Conservation (phyloP, 2,797 vertebrate species). For the Halcyon leucocephala region DNA sequence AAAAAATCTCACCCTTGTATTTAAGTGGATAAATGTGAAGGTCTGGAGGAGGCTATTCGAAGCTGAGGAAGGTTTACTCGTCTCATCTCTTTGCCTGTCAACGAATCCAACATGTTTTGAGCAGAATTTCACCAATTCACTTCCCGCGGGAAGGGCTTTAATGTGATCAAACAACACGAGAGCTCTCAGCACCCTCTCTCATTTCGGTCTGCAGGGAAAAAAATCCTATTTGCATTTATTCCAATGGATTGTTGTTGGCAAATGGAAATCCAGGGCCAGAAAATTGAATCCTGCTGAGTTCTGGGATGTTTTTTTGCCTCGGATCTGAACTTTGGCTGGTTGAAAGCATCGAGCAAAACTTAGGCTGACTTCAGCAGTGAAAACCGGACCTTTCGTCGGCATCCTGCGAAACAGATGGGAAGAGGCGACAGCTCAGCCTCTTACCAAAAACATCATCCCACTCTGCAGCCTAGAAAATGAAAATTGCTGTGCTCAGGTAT, state of each 20-base stretch:
- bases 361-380: not conserved
- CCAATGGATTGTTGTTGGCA: not conserved
- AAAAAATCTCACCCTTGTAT: not conserved
- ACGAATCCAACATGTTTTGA: not conserved
- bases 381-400: not conserved
- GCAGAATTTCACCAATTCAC: not conserved
- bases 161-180: rapidly evolving
- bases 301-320: not conserved
- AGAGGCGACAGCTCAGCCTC: not conserved
- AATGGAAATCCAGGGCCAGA: not conserved
- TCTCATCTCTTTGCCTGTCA: not conserved
- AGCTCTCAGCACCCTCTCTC: not conserved
- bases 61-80: not conserved
- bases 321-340: not conserved
- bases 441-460: not conserved
- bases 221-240: not conserved
- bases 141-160: not conserved
- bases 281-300: not conserved
- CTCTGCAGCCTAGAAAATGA: not conserved
- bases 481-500: not conserved
- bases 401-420: not conserved
- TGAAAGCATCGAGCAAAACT: not conserved
- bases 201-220: not conserved
- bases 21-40: not conserved
- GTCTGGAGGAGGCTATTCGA: not conserved